phyloP scores from a whole-genome alignment of 2,888 invertebrate species.

The Andrena praecox region DNA sequence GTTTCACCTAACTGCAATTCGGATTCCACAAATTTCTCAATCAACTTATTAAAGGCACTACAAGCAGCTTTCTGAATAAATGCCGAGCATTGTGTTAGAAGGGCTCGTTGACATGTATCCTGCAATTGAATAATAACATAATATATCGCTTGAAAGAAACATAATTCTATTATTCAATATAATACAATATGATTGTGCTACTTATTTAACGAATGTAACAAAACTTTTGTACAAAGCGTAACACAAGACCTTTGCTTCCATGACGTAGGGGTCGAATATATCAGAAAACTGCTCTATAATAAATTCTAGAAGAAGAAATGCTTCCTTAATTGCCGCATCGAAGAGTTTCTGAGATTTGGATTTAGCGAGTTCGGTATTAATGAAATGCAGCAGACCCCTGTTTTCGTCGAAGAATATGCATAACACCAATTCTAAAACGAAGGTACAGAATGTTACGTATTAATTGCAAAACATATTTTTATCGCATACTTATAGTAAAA shows the following conservation, averaged over 20 bases:
- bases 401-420: constrained; percentile 61
- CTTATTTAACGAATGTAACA: not conserved
- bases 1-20: constrained; percentile 66
- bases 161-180: constrained; percentile 6
- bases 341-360: constrained; percentile 36
- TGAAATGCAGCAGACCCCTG: constrained; percentile 68
- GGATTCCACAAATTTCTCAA: constrained; percentile 67
- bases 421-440: constrained; percentile 65
- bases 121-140: constrained; percentile 36
- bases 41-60: constrained; percentile 69
- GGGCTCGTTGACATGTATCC: constrained; percentile 70
- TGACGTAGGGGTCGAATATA: constrained; percentile 67
- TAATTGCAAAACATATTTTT: not conserved
- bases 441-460: not conserved
- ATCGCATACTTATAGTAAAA: not conserved
- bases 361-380: constrained; percentile 60
- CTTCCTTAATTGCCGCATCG: constrained; percentile 62
- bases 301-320: constrained; percentile 69
- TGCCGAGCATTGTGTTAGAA: constrained; percentile 57
- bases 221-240: constrained; percentile 18
- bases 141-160: not conserved
- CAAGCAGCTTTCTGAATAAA: constrained; percentile 71
- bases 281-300: constrained; percentile 71
- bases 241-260: constrained; percentile 61
- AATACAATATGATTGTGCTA: not conserved